A percentile compares a stretch with the other conserved stretches of the same genome.
These are phyloP conservation scores for Anguilla japonica DNA, from an alignment of 2,113 vertebrate genomes.

Conservation along the genomic window DNA sequence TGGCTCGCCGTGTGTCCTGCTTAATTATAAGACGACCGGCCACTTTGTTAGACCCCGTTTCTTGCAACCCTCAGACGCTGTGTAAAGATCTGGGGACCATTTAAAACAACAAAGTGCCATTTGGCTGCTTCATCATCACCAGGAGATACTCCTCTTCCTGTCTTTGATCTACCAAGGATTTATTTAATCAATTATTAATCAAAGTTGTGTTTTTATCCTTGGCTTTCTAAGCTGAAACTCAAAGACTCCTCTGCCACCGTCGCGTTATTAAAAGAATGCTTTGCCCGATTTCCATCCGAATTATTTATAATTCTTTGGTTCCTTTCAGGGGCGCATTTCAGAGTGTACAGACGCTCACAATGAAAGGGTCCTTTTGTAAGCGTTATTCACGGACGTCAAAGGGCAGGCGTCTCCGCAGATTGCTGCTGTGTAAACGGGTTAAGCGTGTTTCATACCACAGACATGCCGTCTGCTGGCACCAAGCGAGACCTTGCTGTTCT, in stretches of 20 bases:
- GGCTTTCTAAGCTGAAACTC: slow-evolving; percentile 88
- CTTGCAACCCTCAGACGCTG: slow-evolving; percentile 66
- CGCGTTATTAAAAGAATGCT: slow-evolving; percentile 76
- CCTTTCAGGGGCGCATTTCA: slow-evolving; percentile 38
- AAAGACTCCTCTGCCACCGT: slow-evolving; percentile 80
- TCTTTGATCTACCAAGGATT: slow-evolving; percentile 89
- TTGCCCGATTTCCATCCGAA: slow-evolving; percentile 54
- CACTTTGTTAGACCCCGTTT: slow-evolving; percentile 55
- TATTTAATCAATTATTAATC: slow-evolving; percentile 99
- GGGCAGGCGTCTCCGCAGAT: slow-evolving; percentile 40
- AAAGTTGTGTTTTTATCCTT: slow-evolving; percentile 86
- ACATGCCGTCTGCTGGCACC: slow-evolving; percentile 47
- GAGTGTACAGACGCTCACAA: slow-evolving; percentile 46
- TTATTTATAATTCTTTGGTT: slow-evolving; percentile 57
- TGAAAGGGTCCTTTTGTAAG: slow-evolving; percentile 35
- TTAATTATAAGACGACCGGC: slow-evolving; percentile 65
- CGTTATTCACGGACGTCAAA: slow-evolving; percentile 48
- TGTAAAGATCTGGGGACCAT: slow-evolving; percentile 75
- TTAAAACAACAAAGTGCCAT: slow-evolving; percentile 97
- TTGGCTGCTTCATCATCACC: slow-evolving; percentile 88
- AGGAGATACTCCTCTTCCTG: slow-evolving; percentile 88
- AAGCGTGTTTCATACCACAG: slow-evolving; percentile 24
- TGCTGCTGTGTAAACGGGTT: slow-evolving; percentile 39
- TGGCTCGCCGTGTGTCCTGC: slow-evolving; percentile 72
- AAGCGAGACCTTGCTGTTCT: slow-evolving; percentile 22